phyloP scores from a whole-genome alignment of 2,797 vertebrate species.

The Sebastes goodei region DNA sequence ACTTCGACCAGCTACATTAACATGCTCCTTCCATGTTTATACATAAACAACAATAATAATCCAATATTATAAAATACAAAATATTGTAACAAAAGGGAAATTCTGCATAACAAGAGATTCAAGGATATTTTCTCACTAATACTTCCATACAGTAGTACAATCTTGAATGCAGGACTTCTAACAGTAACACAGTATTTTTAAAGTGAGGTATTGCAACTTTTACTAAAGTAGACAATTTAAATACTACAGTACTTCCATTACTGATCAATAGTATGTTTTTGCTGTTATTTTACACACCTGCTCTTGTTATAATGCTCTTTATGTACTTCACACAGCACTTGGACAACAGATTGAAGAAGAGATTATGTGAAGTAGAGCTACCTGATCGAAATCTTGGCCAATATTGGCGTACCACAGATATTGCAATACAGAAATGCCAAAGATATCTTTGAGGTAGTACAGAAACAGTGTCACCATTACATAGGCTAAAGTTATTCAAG shows the following conservation, averaged over 20 bases:
- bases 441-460: neutral
- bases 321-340: neutral
- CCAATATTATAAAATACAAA: neutral
- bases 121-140: neutral
- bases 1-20: neutral
- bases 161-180: neutral
- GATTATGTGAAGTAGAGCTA: neutral
- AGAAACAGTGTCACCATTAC: neutral
- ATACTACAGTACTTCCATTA: neutral
- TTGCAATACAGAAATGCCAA: neutral
- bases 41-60: neutral
- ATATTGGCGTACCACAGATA: neutral
- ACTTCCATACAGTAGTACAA: neutral
- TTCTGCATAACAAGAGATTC: neutral
- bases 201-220: neutral
- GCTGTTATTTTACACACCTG: neutral
- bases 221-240: neutral
- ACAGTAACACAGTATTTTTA: neutral
- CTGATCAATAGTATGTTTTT: neutral
- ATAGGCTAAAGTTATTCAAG: neutral
- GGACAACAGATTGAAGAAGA: neutral
- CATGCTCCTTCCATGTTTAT: neutral
- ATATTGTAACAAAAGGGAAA: neutral
- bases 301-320: neutral
- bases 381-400: neutral